Conservation (phyloP, 2,797 vertebrate species). For the Limnodromus scolopaceus region DNA sequence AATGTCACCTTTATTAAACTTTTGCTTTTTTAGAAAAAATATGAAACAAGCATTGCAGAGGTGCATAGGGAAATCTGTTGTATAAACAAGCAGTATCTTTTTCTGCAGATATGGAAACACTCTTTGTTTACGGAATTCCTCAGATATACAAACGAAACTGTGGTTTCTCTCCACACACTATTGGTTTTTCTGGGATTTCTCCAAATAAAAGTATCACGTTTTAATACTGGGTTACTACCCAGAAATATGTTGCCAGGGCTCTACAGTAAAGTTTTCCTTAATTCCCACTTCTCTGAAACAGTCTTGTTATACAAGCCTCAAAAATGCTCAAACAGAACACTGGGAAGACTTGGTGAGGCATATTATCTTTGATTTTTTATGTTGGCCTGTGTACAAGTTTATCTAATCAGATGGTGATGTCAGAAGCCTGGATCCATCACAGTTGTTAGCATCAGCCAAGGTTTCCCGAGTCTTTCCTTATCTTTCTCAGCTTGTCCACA, state of each 20-base stretch:
- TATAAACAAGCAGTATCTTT: neutral
- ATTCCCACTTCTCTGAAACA: neutral
- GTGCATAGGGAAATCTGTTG: neutral
- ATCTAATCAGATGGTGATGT: neutral
- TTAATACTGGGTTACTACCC: neutral
- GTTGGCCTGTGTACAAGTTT: neutral
- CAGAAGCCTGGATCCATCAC: neutral
- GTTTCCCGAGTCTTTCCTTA: neutral
- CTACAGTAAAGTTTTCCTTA: neutral
- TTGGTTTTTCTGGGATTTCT: neutral
- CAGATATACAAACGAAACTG: neutral
- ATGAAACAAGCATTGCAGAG: neutral
- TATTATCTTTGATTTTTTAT: neutral
- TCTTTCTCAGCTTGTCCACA: neutral
- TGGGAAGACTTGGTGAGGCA: neutral
- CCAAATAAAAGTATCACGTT: neutral
- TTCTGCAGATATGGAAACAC: neutral
- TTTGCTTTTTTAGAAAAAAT: neutral
- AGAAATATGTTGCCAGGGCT: neutral
- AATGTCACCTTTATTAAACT: slow-evolving; percentile 5
- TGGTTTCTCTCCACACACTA: neutral
- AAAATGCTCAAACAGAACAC: neutral
- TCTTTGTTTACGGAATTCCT: neutral
- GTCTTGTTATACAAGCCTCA: neutral
- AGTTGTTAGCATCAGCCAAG: neutral